A percentile compares a stretch with the other conserved stretches of the same genome.
Evolutionary conservation across 1,140 invertebrate genomes (phyloP).

Genomic region (Drosophila navojoa): DNA sequence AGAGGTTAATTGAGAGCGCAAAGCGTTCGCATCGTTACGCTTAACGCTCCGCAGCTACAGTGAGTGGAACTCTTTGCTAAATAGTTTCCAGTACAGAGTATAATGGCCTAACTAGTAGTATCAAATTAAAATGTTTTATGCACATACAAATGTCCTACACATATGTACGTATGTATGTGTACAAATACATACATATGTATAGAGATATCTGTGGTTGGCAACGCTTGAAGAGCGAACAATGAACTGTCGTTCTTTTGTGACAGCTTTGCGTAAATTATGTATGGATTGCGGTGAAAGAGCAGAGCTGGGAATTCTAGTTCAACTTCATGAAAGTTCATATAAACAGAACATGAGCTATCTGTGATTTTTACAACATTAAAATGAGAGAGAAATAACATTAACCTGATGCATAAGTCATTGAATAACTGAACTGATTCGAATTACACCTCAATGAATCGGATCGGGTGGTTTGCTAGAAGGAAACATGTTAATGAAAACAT

Average conservation of each 20-base stretch:
- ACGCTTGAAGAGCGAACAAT: constrained; percentile 37
- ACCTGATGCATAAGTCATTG: background rate
- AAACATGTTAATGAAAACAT: too few species aligned
- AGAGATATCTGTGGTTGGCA: constrained; percentile 1
- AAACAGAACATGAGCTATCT: background rate
- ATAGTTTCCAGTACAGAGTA: constrained; percentile 44
- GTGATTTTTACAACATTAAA: background rate
- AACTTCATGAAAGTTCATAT: background rate
- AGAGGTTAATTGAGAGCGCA: constrained; percentile 80
- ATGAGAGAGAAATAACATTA: too few species aligned
- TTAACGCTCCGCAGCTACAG: constrained; percentile 52
- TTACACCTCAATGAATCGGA: background rate
- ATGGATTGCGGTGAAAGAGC: background rate
- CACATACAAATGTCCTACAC: constrained; percentile 7
- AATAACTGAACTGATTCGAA: background rate
- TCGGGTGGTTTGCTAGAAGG: background rate
- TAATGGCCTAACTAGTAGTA: constrained; percentile 35
- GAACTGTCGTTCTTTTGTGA: constrained; percentile 43
- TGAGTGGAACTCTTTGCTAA: constrained; percentile 26
- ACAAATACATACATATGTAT: background rate
- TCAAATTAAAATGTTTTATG: constrained; percentile 41
- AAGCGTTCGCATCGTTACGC: constrained; percentile 74
- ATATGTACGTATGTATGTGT: background rate
- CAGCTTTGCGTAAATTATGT: constrained; percentile 24
- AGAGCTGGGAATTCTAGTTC: background rate